Evolutionary conservation across 2,888 invertebrate genomes (phyloP).

Genomic region (Lepidonotus clava): DNA sequence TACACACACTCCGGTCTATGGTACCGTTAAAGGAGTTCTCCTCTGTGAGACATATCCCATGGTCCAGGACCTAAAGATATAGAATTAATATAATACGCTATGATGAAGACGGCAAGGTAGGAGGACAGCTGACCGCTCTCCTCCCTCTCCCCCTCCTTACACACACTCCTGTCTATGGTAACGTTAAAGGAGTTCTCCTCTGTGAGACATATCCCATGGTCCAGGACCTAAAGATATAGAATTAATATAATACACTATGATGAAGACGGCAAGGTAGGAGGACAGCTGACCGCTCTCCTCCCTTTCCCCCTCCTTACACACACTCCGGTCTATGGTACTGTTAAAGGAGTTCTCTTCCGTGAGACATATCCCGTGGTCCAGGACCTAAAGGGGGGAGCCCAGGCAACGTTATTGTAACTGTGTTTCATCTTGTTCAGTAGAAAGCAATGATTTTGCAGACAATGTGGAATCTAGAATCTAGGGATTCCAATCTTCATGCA

Average conservation of each 20-base stretch:
- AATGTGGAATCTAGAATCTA: too few relatives aligned
- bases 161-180: not conserved
- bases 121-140: conserved; percentile 17
- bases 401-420: too few relatives aligned
- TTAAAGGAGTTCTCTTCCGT: conserved; percentile 14
- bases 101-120: conserved; percentile 38
- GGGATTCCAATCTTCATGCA: too few relatives aligned
- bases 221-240: too few relatives aligned
- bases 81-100: too few relatives aligned
- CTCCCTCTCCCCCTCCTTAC: not conserved
- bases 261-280: conserved; percentile 30
- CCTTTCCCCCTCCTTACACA: not conserved
- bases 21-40: not conserved
- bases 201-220: not conserved
- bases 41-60: conserved; percentile 5
- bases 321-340: not conserved
- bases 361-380: not conserved
- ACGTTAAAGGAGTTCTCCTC: conserved; percentile 10
- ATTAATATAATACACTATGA: too few relatives aligned
- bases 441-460: too few relatives aligned
- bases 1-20: not conserved
- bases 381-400: too few relatives aligned
- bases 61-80: too few relatives aligned
- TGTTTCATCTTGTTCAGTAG: too few relatives aligned
- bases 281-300: conserved; percentile 23